A percentile compares a stretch with the other conserved stretches of the same genome.
Conservation (phyloP, 2,888 invertebrate species). For the Celastrina argiolus region DNA sequence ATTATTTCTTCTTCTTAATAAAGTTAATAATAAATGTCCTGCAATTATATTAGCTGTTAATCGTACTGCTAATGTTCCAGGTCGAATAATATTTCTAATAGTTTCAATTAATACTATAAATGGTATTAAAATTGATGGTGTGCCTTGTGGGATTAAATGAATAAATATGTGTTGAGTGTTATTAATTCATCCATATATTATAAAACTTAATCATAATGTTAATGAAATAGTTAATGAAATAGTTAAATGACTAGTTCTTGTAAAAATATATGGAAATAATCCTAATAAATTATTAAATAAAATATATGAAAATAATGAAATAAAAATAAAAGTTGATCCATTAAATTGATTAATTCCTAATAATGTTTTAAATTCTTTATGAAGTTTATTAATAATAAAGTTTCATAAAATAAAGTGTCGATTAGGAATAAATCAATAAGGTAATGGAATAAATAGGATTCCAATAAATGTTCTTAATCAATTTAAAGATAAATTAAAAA, state of each 20-base stretch:
- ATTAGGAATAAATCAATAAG: conserved; percentile 75
- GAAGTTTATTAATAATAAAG: conserved; percentile 61
- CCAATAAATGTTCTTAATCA: too few species aligned
- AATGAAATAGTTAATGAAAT: conserved; percentile 78
- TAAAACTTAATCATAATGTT: conserved; percentile 81
- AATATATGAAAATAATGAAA: conserved; percentile 77
- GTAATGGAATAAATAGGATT: conserved; percentile 68
- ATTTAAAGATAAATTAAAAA: too few species aligned
- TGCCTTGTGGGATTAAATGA: conserved; percentile 83
- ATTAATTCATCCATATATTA: conserved; percentile 81
- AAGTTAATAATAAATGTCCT: conserved; percentile 82
- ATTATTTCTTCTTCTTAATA: conserved; percentile 66
- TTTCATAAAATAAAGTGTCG: conserved; percentile 72
- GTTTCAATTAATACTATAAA: conserved; percentile 87
- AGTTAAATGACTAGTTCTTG: too few species aligned
- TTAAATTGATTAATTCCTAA: too few species aligned
- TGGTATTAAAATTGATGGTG: conserved; percentile 79
- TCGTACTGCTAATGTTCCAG: conserved; percentile 83
- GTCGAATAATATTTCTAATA: conserved; percentile 84
- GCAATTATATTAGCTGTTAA: conserved; percentile 88
- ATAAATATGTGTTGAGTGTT: conserved; percentile 81
- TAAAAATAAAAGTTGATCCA: conserved; percentile 76
- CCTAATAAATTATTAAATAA: conserved; percentile 83
- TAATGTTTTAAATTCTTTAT: conserved; percentile 79
- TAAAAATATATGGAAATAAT: conserved; percentile 84